Evolutionary conservation across 2,113 vertebrate species (phyloP).

Genomic region (Solenodon paradoxus): DNA sequence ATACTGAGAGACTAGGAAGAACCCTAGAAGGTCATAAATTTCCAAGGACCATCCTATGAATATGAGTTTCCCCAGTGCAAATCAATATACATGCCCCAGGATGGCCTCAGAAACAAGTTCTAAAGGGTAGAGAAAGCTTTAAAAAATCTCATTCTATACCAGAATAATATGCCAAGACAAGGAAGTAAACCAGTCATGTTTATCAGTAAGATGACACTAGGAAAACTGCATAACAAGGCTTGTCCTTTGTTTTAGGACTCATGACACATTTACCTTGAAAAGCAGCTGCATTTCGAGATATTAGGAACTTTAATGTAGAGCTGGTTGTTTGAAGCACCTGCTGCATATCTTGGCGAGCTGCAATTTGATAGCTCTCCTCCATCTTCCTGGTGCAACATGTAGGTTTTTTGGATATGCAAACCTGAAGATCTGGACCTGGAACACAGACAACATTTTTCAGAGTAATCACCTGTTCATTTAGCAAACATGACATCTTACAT

Average conservation of each 20-base stretch:
- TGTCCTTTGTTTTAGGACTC: background rate
- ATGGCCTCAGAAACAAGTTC: background rate
- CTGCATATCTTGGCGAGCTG: constrained; percentile 87
- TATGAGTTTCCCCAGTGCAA: background rate
- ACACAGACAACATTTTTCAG: constrained; percentile 41
- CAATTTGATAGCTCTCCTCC: constrained; percentile 89
- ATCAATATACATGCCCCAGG: background rate
- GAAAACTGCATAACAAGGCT: background rate
- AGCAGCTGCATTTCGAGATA: constrained; percentile 87
- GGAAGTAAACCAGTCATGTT: background rate
- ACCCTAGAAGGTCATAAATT: background rate
- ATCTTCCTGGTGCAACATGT: constrained; percentile 93
- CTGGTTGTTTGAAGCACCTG: constrained; percentile 89
- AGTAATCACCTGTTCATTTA: background rate
- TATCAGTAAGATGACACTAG: background rate
- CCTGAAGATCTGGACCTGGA: constrained; percentile 89
- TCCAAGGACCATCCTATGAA: background rate
- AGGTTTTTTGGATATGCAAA: constrained; percentile 85
- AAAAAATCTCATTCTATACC: constrained; percentile 17
- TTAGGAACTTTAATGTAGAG: constrained; percentile 86
- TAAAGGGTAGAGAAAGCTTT: background rate
- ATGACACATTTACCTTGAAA: constrained; percentile 89
- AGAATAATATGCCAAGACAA: background rate
- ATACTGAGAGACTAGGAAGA: background rate
- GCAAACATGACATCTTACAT: background rate